Percentiles rank a stretch among this genome's conserved stretches.
These are phyloP conservation scores for Styela plicata DNA, from an alignment of 23 tunicate species.

Conservation along the genomic window DNA sequence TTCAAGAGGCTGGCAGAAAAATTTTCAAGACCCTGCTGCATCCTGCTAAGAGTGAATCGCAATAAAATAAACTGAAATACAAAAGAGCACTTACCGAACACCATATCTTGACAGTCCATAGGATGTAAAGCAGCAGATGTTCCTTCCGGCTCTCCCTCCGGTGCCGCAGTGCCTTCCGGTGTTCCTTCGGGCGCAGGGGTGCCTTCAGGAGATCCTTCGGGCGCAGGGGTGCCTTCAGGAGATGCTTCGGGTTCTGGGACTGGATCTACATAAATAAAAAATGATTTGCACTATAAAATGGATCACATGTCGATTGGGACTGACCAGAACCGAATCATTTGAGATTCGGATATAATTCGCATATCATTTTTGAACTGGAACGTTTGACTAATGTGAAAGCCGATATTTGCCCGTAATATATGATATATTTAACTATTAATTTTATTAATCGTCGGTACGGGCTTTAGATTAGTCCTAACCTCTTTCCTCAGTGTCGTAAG, in stretches of 20 bases:
- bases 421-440: too few relatives aligned
- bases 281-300: not conserved
- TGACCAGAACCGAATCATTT: too few relatives aligned
- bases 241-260: slow-evolving; percentile 45
- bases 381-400: too few relatives aligned
- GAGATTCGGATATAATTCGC: too few relatives aligned
- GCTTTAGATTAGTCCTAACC: too few relatives aligned
- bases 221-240: slow-evolving; percentile 24
- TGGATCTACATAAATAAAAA: slow-evolving; percentile 17
- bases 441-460: too few relatives aligned
- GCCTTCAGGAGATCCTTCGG: slow-evolving; percentile 42
- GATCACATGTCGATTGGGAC: not conserved
- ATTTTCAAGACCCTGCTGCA: too few relatives aligned
- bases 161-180: slow-evolving; percentile 25
- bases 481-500: too few relatives aligned
- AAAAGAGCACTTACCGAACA: slow-evolving; percentile 39
- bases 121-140: slow-evolving; percentile 34
- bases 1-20: too few relatives aligned
- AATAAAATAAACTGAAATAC: not conserved
- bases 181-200: slow-evolving; percentile 16
- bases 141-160: slow-evolving; percentile 27
- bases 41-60: too few relatives aligned
- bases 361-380: too few relatives aligned
- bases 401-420: too few relatives aligned
- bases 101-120: slow-evolving; percentile 80